Conservation (phyloP, 2,888 invertebrate genomes). For the Phortica okadai region DNA sequence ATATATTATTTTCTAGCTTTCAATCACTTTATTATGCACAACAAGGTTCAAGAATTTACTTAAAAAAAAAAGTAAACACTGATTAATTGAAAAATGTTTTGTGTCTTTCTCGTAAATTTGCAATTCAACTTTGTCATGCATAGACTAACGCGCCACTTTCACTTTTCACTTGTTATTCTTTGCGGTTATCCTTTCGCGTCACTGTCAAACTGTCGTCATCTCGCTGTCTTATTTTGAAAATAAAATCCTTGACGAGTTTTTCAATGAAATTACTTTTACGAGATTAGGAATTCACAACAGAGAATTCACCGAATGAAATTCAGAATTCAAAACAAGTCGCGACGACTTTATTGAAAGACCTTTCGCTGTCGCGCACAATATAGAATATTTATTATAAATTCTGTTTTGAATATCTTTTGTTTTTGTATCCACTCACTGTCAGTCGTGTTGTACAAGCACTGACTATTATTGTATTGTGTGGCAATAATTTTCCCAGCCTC, state of each 20-base stretch:
- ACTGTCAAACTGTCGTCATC: conserved; percentile 52
- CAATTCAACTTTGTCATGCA: conserved; percentile 1
- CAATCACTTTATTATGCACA: too few species aligned
- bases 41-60: too few species aligned
- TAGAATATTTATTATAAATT: conserved; percentile 50
- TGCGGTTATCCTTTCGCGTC: conserved; percentile 46
- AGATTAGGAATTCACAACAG: conserved; percentile 8
- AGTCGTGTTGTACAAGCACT: background rate
- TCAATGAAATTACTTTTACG: conserved; percentile 38
- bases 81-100: background rate
- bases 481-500: too few species aligned
- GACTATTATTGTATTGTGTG: too few species aligned
- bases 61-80: too few species aligned
- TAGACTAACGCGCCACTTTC: conserved; percentile 22
- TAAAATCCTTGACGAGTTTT: conserved; percentile 36
- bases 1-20: too few species aligned
- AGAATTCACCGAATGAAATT: conserved; percentile 22
- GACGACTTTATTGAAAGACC: conserved; percentile 33
- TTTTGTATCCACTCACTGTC: conserved; percentile 30
- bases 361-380: conserved; percentile 35
- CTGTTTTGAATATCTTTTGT: conserved; percentile 37
- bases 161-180: conserved; percentile 45
- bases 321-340: conserved; percentile 39
- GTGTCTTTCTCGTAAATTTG: background rate
- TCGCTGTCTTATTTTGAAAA: conserved; percentile 34